These are phyloP conservation scores for Amblyjoppa fuscipennis DNA, from an alignment of 2,888 invertebrate species.

Conservation along the genomic window DNA sequence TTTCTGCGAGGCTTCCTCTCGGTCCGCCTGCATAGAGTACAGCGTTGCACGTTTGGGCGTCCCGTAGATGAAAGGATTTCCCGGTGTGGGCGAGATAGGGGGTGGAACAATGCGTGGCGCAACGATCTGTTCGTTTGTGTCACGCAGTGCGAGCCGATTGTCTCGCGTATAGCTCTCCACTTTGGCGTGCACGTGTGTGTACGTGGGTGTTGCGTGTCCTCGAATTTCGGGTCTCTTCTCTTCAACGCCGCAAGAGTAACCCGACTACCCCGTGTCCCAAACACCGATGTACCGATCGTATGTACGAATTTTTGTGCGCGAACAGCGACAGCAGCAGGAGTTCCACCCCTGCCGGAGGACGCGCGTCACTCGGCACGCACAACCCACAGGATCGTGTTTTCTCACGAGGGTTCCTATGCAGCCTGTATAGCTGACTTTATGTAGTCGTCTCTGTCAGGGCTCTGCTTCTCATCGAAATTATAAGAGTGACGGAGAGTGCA, in stretches of 20 bases:
- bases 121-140: constrained; percentile 30
- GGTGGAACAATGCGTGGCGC: constrained; percentile 57
- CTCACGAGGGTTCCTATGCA: constrained; percentile 30
- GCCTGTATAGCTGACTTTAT: neutral
- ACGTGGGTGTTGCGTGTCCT: constrained; percentile 32
- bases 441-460: neutral
- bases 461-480: neutral
- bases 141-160: constrained; percentile 33
- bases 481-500: constrained; percentile 10
- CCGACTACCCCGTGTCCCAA: constrained; percentile 2
- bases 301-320: constrained; percentile 20
- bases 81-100: constrained; percentile 13
- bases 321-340: neutral
- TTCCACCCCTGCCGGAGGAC: constrained; percentile 10
- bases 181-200: neutral
- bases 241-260: constrained; percentile 34
- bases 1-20: constrained; percentile 37
- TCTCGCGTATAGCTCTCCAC: constrained; percentile 2
- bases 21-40: neutral
- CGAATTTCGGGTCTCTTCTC: constrained; percentile 45
- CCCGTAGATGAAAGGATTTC: constrained; percentile 44
- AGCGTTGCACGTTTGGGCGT: neutral
- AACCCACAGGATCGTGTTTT: constrained; percentile 31
- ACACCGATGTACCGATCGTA: constrained; percentile 1
- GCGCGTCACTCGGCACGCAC: constrained; percentile 18